Conservation (phyloP, 2,113 vertebrate genomes). For the Hippocampus mohnikei region DNA sequence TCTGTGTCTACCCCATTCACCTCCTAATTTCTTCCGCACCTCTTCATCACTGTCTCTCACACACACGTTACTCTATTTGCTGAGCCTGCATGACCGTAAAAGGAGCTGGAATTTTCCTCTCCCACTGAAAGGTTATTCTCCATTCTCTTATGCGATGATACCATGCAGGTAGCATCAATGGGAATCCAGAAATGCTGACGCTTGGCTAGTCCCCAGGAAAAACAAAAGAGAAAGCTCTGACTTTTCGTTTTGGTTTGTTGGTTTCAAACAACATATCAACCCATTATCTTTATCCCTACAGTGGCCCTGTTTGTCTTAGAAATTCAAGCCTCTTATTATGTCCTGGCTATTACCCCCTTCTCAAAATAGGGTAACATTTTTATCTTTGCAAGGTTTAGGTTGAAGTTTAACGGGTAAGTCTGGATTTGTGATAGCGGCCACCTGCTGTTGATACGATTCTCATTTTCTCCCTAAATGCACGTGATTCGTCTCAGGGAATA, state of each 20-base stretch:
- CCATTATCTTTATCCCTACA: conserved; percentile 21
- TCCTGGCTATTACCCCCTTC: background rate
- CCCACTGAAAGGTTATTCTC: conserved; percentile 21
- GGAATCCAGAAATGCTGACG: conserved; percentile 47
- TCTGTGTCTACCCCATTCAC: conserved; percentile 45
- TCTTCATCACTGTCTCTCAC: conserved; percentile 26
- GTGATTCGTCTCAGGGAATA: background rate
- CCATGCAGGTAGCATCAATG: conserved; percentile 38
- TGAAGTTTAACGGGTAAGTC: background rate
- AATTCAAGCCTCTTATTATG: conserved; percentile 13
- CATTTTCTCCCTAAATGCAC: background rate
- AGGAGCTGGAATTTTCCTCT: conserved; percentile 33
- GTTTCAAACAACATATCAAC: conserved; percentile 11
- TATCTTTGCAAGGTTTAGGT: background rate
- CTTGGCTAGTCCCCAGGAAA: conserved; percentile 13
- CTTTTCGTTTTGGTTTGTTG: background rate
- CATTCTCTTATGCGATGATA: conserved; percentile 38
- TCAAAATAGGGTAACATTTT: background rate
- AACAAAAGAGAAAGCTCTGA: background rate
- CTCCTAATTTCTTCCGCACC: conserved; percentile 45
- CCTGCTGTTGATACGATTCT: background rate
- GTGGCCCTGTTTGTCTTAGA: conserved; percentile 10
- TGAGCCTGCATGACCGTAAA: conserved; percentile 60
- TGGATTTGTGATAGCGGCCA: background rate
- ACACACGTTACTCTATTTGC: conserved; percentile 58